These are phyloP conservation scores for Crotalus helleri DNA, from an alignment of 2,113 vertebrate species.

Conservation along the genomic window DNA sequence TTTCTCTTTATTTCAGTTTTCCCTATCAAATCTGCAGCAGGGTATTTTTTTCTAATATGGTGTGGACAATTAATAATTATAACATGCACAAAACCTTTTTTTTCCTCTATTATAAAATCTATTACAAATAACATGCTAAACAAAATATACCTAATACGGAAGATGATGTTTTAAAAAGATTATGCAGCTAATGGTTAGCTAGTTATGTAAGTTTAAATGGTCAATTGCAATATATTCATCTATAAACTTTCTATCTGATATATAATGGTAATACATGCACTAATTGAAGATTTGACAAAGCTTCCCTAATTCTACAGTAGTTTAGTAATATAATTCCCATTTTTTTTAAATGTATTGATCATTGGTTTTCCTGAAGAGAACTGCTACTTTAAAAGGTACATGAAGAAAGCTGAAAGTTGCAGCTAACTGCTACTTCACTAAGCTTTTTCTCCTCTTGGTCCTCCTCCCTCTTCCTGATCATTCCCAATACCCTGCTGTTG, in stretches of 20 bases:
- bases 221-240: not conserved
- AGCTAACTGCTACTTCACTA: constrained; percentile 61
- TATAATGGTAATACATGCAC: constrained; percentile 21
- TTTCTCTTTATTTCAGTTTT: not conserved
- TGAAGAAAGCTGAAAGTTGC: constrained; percentile 56
- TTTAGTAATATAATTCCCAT: constrained; percentile 22
- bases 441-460: constrained; percentile 69
- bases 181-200: constrained; percentile 48
- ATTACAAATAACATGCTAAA: constrained; percentile 30
- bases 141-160: not conserved
- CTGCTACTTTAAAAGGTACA: constrained; percentile 41
- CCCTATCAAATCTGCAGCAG: not conserved
- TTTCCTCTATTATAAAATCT: not conserved
- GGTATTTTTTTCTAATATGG: not conserved
- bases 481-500: constrained; percentile 80
- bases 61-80: constrained; percentile 19
- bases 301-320: constrained; percentile 36
- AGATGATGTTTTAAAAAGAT: not conserved
- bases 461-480: constrained; percentile 84
- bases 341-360: constrained; percentile 37
- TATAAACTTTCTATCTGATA: constrained; percentile 42
- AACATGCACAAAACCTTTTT: not conserved
- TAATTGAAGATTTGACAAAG: constrained; percentile 32
- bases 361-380: not conserved
- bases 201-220: constrained; percentile 26